Conservation (phyloP, 2,888 invertebrate genomes). For the Oeneis ivallda region DNA sequence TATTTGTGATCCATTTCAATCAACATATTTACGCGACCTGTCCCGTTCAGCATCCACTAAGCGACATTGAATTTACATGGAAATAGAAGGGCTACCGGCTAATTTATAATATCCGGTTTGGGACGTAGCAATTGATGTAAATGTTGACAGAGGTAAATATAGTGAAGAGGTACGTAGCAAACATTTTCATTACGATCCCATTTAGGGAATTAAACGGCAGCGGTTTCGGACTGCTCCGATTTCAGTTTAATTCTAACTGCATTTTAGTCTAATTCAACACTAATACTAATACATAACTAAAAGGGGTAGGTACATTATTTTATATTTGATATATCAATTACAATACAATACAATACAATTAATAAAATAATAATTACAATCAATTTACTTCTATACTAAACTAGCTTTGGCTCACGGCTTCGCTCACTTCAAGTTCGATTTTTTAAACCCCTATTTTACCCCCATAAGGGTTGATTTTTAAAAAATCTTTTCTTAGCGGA, state of each 20-base stretch:
- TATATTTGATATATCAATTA: too few species aligned
- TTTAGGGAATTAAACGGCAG: conserved; percentile 9
- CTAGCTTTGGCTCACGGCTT: too few species aligned
- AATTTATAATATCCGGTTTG: conserved; percentile 35
- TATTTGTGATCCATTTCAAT: background rate
- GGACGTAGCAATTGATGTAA: conserved; percentile 21
- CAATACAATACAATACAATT: too few species aligned
- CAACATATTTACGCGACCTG: conserved; percentile 15
- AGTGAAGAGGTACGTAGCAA: conserved; percentile 18
- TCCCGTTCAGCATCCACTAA: conserved; percentile 21
- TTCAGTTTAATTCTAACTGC: conserved; percentile 14
- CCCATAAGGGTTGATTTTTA: too few species aligned
- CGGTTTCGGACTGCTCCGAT: conserved; percentile 9
- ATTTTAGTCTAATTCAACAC: conserved; percentile 1
- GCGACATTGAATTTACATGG: conserved; percentile 30
- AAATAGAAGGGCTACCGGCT: conserved; percentile 21
- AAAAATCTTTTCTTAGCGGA: too few species aligned
- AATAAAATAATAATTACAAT: too few species aligned
- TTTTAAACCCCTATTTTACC: too few species aligned
- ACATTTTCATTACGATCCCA: conserved; percentile 18
- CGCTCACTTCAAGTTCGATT: too few species aligned
- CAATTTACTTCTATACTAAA: too few species aligned
- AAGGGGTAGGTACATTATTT: too few species aligned
- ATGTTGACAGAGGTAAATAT: conserved; percentile 18
- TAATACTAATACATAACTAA: background rate